These are phyloP conservation scores for Stylophora pistillata DNA, from an alignment of 64 coral and sea anemone species.

Conservation along the genomic window DNA sequence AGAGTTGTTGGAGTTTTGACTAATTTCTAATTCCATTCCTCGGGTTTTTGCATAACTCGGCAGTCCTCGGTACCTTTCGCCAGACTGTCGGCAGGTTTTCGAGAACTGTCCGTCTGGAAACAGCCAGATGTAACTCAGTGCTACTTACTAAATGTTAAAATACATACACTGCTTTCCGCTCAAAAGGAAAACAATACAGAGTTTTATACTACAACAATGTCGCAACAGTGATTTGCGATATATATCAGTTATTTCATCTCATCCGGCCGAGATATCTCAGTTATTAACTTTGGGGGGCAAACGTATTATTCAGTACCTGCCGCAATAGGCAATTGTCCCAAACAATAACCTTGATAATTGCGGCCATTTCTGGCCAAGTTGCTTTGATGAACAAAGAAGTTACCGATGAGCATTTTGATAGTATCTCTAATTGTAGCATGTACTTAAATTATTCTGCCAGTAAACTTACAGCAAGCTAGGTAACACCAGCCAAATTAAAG, in stretches of 20 bases:
- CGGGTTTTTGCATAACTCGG: background rate
- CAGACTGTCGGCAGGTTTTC: background rate
- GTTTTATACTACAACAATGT: background rate
- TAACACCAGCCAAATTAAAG: too few species aligned
- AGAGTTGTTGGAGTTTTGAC: too few species aligned
- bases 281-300: background rate
- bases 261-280: background rate
- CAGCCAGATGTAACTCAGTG: background rate
- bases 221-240: background rate
- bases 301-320: background rate
- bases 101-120: background rate
- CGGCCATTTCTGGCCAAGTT: constrained; percentile 3
- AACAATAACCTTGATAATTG: constrained; percentile 3
- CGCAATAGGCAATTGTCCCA: background rate
- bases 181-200: background rate
- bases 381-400: constrained; percentile 7
- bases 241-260: background rate
- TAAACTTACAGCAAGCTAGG: background rate
- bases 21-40: background rate
- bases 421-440: background rate
- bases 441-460: background rate
- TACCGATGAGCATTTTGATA: background rate
- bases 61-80: background rate
- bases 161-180: background rate
- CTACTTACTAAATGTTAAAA: background rate